Percentiles rank a stretch among this genome's conserved stretches.
Evolutionary conservation across 2,113 vertebrate genomes (phyloP).

Genomic region (Ptychochromis oligacanthus): DNA sequence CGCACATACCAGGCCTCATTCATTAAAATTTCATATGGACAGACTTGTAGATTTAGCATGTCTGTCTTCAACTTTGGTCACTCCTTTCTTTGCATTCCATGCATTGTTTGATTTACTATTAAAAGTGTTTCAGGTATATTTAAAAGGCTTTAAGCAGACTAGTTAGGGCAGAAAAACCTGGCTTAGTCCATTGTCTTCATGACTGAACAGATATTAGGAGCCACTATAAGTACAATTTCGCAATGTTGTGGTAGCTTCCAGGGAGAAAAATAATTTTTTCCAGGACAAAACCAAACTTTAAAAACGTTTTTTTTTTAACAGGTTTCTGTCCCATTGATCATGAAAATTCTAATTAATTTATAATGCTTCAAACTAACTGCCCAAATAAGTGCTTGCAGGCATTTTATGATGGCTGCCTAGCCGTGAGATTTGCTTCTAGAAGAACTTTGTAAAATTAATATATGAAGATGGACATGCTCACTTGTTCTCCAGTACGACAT

Average conservation of each 20-base stretch:
- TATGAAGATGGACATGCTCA: constrained; percentile 63
- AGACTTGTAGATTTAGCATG: background rate
- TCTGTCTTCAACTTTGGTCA: background rate
- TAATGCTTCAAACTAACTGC: background rate
- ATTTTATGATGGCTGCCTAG: background rate
- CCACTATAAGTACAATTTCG: background rate
- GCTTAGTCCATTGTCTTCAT: background rate
- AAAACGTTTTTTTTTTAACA: too few relatives aligned
- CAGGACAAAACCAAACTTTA: too few relatives aligned
- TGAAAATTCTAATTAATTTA: background rate
- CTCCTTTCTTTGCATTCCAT: background rate
- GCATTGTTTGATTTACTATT: background rate
- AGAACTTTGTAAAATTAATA: background rate
- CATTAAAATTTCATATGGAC: background rate
- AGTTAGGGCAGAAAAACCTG: background rate
- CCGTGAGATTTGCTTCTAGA: background rate
- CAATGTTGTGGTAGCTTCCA: too few relatives aligned
- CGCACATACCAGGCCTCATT: background rate
- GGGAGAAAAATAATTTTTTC: too few relatives aligned
- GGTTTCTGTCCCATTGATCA: too few relatives aligned
- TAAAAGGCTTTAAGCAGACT: background rate
- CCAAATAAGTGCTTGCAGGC: background rate
- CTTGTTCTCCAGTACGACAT: constrained; percentile 95
- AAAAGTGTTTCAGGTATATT: background rate
- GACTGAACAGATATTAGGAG: background rate